Evolutionary conservation across 2,113 vertebrate genomes (phyloP).

Genomic region (Pelmatolapia mariae): DNA sequence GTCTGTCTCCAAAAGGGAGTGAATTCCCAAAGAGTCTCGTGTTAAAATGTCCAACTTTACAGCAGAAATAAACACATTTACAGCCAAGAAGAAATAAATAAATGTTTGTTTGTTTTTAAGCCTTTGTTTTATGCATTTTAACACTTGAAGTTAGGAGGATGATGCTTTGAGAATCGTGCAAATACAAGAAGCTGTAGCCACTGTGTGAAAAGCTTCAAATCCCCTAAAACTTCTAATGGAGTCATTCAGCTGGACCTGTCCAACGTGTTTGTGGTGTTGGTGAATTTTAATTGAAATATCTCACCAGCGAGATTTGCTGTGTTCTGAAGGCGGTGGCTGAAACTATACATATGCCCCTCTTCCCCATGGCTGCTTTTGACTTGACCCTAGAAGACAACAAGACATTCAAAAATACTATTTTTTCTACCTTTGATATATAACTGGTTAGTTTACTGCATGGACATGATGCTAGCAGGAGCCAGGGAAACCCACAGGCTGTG

Average conservation of each 20-base stretch:
- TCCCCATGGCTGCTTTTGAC: accelerated
- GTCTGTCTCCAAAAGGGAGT: background rate
- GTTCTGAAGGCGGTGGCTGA: background rate
- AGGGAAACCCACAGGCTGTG: background rate
- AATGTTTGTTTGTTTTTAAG: accelerated
- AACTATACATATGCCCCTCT: background rate
- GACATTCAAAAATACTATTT: background rate
- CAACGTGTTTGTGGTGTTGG: background rate
- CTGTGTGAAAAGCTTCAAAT: background rate
- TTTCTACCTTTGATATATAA: background rate
- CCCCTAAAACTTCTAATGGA: background rate
- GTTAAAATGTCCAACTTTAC: background rate
- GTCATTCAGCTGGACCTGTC: background rate
- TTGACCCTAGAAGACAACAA: background rate
- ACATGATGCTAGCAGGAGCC: background rate
- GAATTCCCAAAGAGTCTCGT: background rate
- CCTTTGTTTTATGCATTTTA: background rate
- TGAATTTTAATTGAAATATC: background rate
- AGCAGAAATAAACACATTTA: background rate
- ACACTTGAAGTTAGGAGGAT: background rate
- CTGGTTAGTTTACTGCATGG: background rate
- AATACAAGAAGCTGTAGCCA: background rate
- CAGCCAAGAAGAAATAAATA: background rate
- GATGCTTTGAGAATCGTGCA: background rate
- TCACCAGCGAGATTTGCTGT: background rate